These are phyloP conservation scores for Sebastes itinus DNA, from an alignment of 2,797 vertebrate genomes.

Conservation along the genomic window DNA sequence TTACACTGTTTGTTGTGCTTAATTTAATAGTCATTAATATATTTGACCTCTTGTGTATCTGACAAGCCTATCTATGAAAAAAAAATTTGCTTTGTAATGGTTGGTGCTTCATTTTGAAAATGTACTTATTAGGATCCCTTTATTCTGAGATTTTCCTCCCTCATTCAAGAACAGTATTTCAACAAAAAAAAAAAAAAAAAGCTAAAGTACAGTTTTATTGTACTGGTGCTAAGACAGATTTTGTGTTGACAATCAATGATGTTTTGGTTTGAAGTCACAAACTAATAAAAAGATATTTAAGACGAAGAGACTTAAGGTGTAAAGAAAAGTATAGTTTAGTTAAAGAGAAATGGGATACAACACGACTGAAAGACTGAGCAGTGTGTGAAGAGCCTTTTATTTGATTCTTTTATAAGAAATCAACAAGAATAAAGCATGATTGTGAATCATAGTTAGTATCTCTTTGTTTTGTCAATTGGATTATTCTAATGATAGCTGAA, in stretches of 20 bases:
- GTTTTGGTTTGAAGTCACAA: constrained; percentile 87
- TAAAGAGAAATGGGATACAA: constrained; percentile 64
- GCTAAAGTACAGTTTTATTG: constrained; percentile 99
- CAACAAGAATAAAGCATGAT: constrained; percentile 88
- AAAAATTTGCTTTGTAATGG: constrained; percentile 80
- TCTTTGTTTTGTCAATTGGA: constrained; percentile 31
- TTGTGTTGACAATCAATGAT: constrained; percentile 91
- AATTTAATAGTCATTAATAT: constrained; percentile 90
- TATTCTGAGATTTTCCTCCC: constrained; percentile 80
- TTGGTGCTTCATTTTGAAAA: constrained; percentile 86
- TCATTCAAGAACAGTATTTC: constrained; percentile 85
- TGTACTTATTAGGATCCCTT: constrained; percentile 83
- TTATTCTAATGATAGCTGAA: background rate
- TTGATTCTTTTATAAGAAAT: constrained; percentile 84
- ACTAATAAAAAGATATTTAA: constrained; percentile 87
- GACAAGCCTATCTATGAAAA: constrained; percentile 79
- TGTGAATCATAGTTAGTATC: constrained; percentile 75
- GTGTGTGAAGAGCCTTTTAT: constrained; percentile 79
- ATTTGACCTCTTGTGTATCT: constrained; percentile 85
- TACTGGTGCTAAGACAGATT: constrained; percentile 97
- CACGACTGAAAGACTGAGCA: constrained; percentile 57
- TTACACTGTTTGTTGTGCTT: constrained; percentile 85
- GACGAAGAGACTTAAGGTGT: constrained; percentile 79
- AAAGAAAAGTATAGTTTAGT: constrained; percentile 82
- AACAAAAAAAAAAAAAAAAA: constrained; percentile 72